Conservation (phyloP, 1,140 invertebrate species). For the Paraescarpia echinospica region DNA sequence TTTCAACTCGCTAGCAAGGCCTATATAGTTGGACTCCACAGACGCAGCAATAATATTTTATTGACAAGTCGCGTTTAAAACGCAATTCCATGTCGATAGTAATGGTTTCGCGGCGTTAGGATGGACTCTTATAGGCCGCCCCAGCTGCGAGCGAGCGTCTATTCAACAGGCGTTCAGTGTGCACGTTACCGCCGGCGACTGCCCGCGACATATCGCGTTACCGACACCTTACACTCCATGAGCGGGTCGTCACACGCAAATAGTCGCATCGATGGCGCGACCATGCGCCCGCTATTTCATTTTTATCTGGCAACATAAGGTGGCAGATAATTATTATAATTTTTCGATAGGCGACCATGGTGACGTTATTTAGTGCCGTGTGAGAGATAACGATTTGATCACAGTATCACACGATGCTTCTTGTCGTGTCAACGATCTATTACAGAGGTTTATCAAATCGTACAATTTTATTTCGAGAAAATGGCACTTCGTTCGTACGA, state of each 20-base stretch:
- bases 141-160: not conserved
- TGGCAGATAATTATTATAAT: not conserved
- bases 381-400: too few relatives aligned
- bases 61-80: not conserved
- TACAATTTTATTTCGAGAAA: too few relatives aligned
- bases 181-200: not conserved
- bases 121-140: not conserved
- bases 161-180: not conserved
- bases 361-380: not conserved
- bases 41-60: too few relatives aligned
- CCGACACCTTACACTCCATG: not conserved
- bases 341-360: not conserved
- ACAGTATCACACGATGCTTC: too few relatives aligned
- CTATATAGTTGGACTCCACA: too few relatives aligned
- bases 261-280: not conserved
- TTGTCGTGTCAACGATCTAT: too few relatives aligned
- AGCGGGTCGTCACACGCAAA: not conserved
- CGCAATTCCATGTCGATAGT: not conserved
- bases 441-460: too few relatives aligned
- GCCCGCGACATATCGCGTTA: not conserved
- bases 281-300: not conserved
- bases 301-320: not conserved
- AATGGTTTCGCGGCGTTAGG: not conserved
- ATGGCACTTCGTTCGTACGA: too few relatives aligned
- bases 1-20: too few relatives aligned